Evolutionary conservation across 2,888 invertebrate species (phyloP).

Genomic region (Plutella xylostella): DNA sequence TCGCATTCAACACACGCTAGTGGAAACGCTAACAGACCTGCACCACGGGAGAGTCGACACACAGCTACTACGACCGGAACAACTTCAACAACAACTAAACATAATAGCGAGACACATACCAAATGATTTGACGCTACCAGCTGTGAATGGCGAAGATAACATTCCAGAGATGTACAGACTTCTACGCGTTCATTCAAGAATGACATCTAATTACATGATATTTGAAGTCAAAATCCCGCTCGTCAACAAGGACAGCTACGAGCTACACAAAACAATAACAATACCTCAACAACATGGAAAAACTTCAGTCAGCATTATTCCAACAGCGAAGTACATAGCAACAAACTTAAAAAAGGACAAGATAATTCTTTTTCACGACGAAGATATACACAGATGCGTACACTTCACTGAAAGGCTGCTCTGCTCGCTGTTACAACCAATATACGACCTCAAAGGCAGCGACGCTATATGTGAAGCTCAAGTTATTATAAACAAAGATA

Average conservation of each 20-base stretch:
- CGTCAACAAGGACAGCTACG: background rate
- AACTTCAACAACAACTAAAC: background rate
- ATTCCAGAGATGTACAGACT: background rate
- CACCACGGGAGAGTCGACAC: background rate
- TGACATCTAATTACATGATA: background rate
- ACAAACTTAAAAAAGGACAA: no score
- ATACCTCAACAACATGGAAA: no score
- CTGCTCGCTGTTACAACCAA: no score
- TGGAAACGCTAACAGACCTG: background rate
- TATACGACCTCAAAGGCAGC: background rate
- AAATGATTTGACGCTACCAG: background rate
- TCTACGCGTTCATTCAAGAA: background rate
- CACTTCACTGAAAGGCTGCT: background rate
- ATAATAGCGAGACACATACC: background rate
- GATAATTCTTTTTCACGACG: no score
- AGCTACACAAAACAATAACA: no score
- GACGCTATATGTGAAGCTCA: background rate
- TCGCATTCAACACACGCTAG: background rate
- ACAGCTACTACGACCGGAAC: background rate
- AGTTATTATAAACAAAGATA: background rate
- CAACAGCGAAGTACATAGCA: no score
- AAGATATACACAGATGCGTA: background rate
- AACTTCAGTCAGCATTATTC: no score
- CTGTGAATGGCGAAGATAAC: background rate
- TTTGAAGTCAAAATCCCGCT: background rate